Conservation (phyloP, 1,140 invertebrate species). For the Phymorhynchus buccinoides region DNA sequence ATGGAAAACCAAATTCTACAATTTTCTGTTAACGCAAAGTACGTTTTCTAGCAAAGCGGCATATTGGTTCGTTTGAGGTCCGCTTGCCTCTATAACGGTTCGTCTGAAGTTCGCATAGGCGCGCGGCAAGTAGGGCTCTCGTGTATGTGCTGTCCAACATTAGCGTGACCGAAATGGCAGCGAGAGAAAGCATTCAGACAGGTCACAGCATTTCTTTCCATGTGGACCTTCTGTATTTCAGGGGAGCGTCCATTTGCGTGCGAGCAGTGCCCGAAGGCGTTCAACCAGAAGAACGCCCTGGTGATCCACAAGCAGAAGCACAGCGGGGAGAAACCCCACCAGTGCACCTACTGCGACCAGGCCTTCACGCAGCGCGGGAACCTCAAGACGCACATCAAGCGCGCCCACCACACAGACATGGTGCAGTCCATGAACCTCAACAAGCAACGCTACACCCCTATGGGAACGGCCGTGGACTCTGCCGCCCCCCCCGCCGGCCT, state of each 20-base stretch:
- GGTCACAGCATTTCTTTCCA: background rate
- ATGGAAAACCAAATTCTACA: too few relatives aligned
- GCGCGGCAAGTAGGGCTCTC: too few relatives aligned
- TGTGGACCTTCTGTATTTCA: conserved; percentile 26
- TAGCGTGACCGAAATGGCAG: too few relatives aligned
- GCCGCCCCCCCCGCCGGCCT: background rate
- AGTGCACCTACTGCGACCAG: conserved; percentile 86
- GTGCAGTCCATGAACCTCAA: conserved; percentile 67
- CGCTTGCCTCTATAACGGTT: too few relatives aligned
- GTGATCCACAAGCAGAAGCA: conserved; percentile 77
- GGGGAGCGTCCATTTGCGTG: conserved; percentile 90
- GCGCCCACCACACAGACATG: conserved; percentile 74
- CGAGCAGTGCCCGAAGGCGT: conserved; percentile 92
- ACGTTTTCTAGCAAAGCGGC: too few relatives aligned
- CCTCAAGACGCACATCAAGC: conserved; percentile 78
- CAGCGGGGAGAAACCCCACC: conserved; percentile 85
- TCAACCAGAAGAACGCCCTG: conserved; percentile 84
- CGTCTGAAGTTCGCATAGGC: too few relatives aligned
- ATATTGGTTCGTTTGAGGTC: too few relatives aligned
- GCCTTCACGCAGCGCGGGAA: conserved; percentile 82
- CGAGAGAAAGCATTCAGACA: too few relatives aligned
- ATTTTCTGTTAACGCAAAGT: too few relatives aligned
- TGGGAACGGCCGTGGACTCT: background rate
- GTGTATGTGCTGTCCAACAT: too few relatives aligned
- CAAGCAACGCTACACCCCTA: conserved; percentile 48